Conservation (phyloP, 2,888 invertebrate species). For the Caenorhabditis sp. region DNA sequence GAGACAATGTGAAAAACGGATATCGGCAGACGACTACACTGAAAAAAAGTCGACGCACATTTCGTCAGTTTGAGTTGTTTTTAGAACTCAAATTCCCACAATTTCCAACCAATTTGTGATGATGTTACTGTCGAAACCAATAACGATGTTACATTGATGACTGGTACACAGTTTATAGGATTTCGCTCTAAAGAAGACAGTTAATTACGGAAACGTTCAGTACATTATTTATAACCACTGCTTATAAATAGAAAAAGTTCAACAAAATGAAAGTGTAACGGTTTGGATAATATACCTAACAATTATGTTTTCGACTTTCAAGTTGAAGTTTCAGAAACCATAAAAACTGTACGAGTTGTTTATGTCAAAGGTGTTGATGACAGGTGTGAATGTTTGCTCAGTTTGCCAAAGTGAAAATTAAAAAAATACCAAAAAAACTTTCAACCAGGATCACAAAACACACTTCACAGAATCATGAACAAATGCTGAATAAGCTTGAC, state of each 20-base stretch:
- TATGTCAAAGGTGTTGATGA: not conserved
- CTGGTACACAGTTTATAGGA: not conserved
- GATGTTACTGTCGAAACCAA: slow-evolving; percentile 51
- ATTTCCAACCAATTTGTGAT: slow-evolving; percentile 42
- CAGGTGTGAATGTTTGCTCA: slow-evolving; percentile 6
- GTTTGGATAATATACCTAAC: not conserved
- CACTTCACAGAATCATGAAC: not conserved
- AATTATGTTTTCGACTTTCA: not conserved
- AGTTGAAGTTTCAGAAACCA: slow-evolving; percentile 4
- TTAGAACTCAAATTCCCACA: slow-evolving; percentile 41
- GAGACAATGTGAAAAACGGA: slow-evolving; percentile 20
- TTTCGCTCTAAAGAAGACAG: too few relatives aligned
- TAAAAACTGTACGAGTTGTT: slow-evolving; percentile 31
- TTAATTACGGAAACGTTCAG: too few relatives aligned
- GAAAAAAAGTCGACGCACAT: slow-evolving; percentile 62
- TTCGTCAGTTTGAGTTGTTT: slow-evolving; percentile 65
- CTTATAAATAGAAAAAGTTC: too few relatives aligned
- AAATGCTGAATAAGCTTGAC: too few relatives aligned
- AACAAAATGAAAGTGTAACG: too few relatives aligned
- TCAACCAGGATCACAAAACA: not conserved
- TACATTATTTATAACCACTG: too few relatives aligned
- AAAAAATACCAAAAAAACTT: not conserved
- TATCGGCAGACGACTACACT: not conserved
- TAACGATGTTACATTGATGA: slow-evolving; percentile 31
- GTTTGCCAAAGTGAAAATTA: not conserved